A percentile compares a stretch with the other conserved stretches of the same genome.
phyloP scores from a whole-genome alignment of 2,113 vertebrate species.

The Dicentrarchus labrax region DNA sequence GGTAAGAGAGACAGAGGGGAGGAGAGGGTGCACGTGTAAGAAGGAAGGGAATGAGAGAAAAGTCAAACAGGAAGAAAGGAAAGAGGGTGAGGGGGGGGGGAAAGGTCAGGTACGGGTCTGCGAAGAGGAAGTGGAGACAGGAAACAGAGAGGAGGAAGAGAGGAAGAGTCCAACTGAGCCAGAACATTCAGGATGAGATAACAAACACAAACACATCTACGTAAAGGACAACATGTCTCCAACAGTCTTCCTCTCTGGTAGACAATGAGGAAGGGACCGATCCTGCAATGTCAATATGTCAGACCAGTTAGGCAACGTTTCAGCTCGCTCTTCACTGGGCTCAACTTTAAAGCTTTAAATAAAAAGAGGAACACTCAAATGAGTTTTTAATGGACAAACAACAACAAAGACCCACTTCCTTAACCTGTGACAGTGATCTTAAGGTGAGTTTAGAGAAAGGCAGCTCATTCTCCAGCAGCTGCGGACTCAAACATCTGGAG shows the following conservation, averaged over 20 bases:
- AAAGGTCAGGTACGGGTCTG: constrained; percentile 28
- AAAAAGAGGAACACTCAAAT: not conserved
- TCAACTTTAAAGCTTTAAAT: not conserved
- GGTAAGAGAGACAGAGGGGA: not conserved
- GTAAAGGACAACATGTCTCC: constrained; percentile 18
- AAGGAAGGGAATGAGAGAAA: not conserved
- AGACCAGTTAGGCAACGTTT: constrained; percentile 23
- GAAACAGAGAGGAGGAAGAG: constrained; percentile 65
- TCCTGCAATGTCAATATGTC: not conserved
- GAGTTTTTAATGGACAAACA: not conserved
- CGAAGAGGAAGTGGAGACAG: constrained; percentile 69
- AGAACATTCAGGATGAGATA: constrained; percentile 71
- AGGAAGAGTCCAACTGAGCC: constrained; percentile 51
- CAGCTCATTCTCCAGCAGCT: not conserved
- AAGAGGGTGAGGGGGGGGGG: constrained; percentile 18
- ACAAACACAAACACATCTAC: constrained; percentile 43
- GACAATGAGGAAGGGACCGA: constrained; percentile 16
- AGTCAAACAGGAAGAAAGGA: constrained; percentile 37
- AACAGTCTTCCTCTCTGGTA: constrained; percentile 43
- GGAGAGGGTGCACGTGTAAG: not conserved
- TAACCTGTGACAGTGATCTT: not conserved
- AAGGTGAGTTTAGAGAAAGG: not conserved
- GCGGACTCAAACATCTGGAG: too few species aligned
- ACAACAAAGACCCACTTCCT: not conserved
- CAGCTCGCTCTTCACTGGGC: not conserved